Evolutionary conservation across 2,113 vertebrate genomes (phyloP).

Genomic region (Muntiacus muntjak): DNA sequence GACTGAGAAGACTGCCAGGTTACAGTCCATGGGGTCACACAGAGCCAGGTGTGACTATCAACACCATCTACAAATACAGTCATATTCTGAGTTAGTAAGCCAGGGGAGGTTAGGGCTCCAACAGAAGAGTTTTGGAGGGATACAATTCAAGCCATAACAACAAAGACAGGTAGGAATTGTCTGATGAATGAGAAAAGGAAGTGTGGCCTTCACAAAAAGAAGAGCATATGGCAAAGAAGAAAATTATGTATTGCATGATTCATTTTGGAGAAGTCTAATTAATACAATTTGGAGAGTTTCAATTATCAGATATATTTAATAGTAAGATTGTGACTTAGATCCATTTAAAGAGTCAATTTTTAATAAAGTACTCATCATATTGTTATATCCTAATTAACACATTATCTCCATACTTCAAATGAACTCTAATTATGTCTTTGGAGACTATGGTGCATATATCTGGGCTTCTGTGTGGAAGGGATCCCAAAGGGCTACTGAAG

Average conservation of each 20-base stretch:
- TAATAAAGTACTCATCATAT: neutral
- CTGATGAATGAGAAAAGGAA: neutral
- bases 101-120: neutral
- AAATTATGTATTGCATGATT: neutral
- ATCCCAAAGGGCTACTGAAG: neutral
- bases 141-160: neutral
- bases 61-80: neutral
- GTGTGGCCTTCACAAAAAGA: neutral
- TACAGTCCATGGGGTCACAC: neutral
- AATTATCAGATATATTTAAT: neutral
- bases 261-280: neutral
- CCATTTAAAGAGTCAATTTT: neutral
- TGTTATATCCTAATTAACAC: neutral
- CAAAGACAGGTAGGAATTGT: neutral
- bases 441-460: neutral
- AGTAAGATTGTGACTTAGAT: neutral
- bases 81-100: neutral
- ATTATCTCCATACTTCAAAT: neutral
- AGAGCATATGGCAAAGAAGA: neutral
- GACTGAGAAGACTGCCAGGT: no score
- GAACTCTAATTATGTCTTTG: neutral
- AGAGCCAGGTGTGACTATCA: accelerated
- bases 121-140: neutral
- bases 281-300: neutral
- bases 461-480: neutral